Evolutionary conservation across 2,797 vertebrate species (phyloP), one percentile per base, ranked within the genome.

Genomic region (Sparidentex hasta): DNA sequence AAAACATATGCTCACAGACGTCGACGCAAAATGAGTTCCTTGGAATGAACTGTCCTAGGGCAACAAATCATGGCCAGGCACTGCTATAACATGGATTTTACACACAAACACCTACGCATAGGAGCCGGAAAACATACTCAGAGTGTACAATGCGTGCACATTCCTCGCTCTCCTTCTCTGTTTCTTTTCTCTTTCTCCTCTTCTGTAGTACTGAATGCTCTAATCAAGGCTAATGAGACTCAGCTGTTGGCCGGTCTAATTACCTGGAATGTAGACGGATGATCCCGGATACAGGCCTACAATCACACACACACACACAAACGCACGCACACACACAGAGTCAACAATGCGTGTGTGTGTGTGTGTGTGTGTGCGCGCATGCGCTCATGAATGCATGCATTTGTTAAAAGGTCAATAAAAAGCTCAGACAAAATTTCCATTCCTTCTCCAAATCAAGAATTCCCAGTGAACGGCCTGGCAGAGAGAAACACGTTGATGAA

Each of bases 211-310:
- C 84, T 92, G 87, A 87, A 93, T 93, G 86, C 87, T 92, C 85
- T 92, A 94, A 95, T 95, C 91, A 93, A 87, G 78, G 82, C 88
- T 95, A 95, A 95, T 94, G 92, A 87, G 92, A 93, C 92, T 95
- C 93, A 95, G 92, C 94, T 95, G 94, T 90, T 92, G 90, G 89
- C 87, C 87, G 74, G 89, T 88, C 90, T 94, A 95, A 95, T 95
- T 94, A 94, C 88, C 87, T 93, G 93, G 92, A 95, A 95, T 95
- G 90, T 79, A 94, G 94, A 94, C 81, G 23, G 84, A 90, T 93
- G 86, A 86, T 91, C 80, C 90, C 76, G 82, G 76, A 82, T 82
- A 87, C 83, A 82, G 68, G 71, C 84, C 65, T 75, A 68, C 65
- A 87, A 67, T 87, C 56, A 80, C 43, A 80, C 76, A 73, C 65